Conservation (phyloP, 2,888 invertebrate species). For the Cephalotes varians region DNA sequence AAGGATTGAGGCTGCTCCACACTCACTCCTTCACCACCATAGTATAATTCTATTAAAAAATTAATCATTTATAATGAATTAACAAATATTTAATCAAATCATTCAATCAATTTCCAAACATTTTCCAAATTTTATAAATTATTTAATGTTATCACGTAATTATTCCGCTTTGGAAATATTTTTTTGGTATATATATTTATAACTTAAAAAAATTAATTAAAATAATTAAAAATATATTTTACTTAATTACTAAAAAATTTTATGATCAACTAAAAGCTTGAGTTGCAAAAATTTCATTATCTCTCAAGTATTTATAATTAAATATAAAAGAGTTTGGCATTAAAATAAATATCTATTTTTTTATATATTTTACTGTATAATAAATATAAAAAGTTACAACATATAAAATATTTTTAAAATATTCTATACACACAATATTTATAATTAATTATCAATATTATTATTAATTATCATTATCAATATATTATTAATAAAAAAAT, state of each 20-base stretch:
- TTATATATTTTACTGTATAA: not conserved
- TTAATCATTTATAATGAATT: constrained; percentile 7
- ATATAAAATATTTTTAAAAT: not conserved
- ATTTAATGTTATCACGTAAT: not conserved
- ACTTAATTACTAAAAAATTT: not conserved
- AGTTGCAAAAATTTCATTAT: constrained; percentile 4
- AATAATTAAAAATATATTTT: not conserved
- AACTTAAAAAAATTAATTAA: not conserved
- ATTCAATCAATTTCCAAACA: too few species aligned
- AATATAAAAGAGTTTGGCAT: not conserved
- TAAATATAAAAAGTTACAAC: not conserved
- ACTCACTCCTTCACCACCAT: constrained; percentile 97
- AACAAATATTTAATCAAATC: not conserved
- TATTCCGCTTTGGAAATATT: not conserved
- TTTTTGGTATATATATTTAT: not conserved
- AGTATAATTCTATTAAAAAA: constrained; percentile 92
- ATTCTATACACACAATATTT: not conserved
- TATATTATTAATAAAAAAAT: too few species aligned
- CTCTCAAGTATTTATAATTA: not conserved
- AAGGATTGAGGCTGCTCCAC: constrained; percentile 98
- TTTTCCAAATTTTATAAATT: constrained; percentile 27
- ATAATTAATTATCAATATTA: not conserved
- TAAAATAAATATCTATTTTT: constrained; percentile 1
- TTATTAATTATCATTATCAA: too few species aligned
- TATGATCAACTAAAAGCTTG: not conserved